Evolutionary conservation across 2,113 vertebrate genomes (phyloP).

Genomic region (Lethenteron reissneri): DNA sequence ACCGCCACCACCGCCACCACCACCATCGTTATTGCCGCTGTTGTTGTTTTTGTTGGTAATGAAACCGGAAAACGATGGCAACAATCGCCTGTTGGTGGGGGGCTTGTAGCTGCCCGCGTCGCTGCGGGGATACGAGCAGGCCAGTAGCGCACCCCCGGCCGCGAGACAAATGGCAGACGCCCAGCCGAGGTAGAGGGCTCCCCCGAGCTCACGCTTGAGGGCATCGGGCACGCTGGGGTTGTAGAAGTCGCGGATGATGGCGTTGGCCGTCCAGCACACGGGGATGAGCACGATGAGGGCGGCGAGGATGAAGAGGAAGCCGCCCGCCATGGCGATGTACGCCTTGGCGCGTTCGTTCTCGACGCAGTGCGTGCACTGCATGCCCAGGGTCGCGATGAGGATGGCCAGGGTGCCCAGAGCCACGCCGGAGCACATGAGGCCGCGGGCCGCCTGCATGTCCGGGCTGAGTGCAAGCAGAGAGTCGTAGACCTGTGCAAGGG

Average conservation of each 20-base stretch:
- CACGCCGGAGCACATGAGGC: slow-evolving; percentile 56
- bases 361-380: slow-evolving; percentile 46
- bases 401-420: slow-evolving; percentile 49
- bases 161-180: slow-evolving; percentile 27
- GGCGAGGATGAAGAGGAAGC: slow-evolving; percentile 33
- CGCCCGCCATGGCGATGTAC: slow-evolving; percentile 33
- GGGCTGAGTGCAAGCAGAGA: slow-evolving; percentile 49
- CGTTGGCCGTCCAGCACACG: slow-evolving; percentile 38
- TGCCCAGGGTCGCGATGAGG: slow-evolving; percentile 38
- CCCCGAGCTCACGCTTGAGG: slow-evolving; percentile 38
- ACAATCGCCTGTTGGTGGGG: background rate
- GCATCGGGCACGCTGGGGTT: slow-evolving; percentile 34
- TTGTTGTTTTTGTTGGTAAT: too few species aligned
- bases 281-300: slow-evolving; percentile 15
- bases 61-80: too few species aligned
- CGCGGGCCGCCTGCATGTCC: slow-evolving; percentile 54
- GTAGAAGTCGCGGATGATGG: slow-evolving; percentile 45
- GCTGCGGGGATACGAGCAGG: slow-evolving; percentile 26
- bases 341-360: slow-evolving; percentile 38
- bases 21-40: too few species aligned
- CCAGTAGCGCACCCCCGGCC: slow-evolving; percentile 34
- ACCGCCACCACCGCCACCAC: too few species aligned
- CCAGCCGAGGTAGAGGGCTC: slow-evolving; percentile 38
- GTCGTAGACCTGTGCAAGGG: slow-evolving; percentile 29
- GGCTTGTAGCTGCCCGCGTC: slow-evolving; percentile 3